Evolutionary conservation across 2,113 vertebrate genomes (phyloP), one percentile per base, ranked within the genome.

Genomic region (Phrynosoma blainvillii): DNA sequence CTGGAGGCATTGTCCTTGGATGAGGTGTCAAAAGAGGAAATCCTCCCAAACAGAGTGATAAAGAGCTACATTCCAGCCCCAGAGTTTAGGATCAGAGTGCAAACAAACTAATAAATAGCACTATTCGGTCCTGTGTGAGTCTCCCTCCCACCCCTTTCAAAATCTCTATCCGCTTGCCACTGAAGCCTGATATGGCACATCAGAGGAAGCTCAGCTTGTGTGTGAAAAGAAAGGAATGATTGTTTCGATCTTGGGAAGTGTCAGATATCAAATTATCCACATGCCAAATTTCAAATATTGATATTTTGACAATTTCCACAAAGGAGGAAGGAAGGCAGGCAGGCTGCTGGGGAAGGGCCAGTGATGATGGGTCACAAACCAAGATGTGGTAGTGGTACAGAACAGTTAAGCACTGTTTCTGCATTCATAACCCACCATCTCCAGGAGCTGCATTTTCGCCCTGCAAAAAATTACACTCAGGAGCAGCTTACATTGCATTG

Each of bases 11-110:
- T 59, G 62, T 59, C 32, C 20, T 42, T 21, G 47, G 70, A 1
- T 4, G 47, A 86, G 71, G 62, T 82, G 79, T 68, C 32, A 77
- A 89, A 76, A 68, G 18, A 70, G 79, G 79, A 86, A 76, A 62
- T 52, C 47, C 42, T 14, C 54, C 42, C 18, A 3, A 6, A 23
- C 47, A 23, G 52, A 40, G 82, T 73, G 82, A 71, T n/a, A 70
- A 84, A 71, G 75, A 71, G 76, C 23, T 36, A 1, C 80, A 54
- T 76, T 73, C 62, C 42, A 36, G 21, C 27, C 21, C 40, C 12
- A 59, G 54, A 74, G 20, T 65, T 36, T 66, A 36, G 56, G 30
- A 36, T 10, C 27, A 52, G n/a, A 47, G 30, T 18, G 79, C 79
- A 82, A 32, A n/a, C 86, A 23, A 83, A 65, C 32, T 25, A 54